Evolutionary conservation across 2,888 invertebrate genomes (phyloP).

Genomic region (Acheta domesticus): DNA sequence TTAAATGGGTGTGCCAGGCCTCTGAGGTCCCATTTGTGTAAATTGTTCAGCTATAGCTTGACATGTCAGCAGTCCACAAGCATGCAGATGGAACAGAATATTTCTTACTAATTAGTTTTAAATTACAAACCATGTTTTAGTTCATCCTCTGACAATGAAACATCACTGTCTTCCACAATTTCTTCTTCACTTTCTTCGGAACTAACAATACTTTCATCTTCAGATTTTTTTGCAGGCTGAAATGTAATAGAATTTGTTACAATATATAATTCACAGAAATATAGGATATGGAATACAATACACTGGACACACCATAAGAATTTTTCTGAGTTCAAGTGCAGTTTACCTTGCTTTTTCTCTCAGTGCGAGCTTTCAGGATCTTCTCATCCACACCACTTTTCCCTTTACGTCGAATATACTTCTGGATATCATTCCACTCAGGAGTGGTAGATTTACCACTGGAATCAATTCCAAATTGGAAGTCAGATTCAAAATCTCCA

Average conservation of each 20-base stretch:
- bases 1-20: too few species aligned
- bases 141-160: constrained; percentile 74
- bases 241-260: constrained; percentile 22
- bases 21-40: too few species aligned
- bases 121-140: constrained; percentile 53
- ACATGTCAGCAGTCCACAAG: too few species aligned
- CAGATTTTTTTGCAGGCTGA: constrained; percentile 45
- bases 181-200: constrained; percentile 37
- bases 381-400: constrained; percentile 81
- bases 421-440: constrained; percentile 74
- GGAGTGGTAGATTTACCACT: constrained; percentile 74
- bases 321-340: too few species aligned
- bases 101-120: too few species aligned
- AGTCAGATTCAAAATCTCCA: constrained; percentile 75
- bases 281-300: constrained; percentile 26
- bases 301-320: background rate
- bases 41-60: too few species aligned
- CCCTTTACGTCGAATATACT: constrained; percentile 75
- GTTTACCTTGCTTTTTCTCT: constrained; percentile 52
- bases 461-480: constrained; percentile 73
- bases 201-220: constrained; percentile 51
- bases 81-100: too few species aligned
- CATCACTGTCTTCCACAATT: constrained; percentile 52
- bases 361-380: constrained; percentile 61
- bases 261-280: constrained; percentile 22